These are phyloP conservation scores for Xanthia togata DNA, from an alignment of 2,888 invertebrate species.

Conservation along the genomic window DNA sequence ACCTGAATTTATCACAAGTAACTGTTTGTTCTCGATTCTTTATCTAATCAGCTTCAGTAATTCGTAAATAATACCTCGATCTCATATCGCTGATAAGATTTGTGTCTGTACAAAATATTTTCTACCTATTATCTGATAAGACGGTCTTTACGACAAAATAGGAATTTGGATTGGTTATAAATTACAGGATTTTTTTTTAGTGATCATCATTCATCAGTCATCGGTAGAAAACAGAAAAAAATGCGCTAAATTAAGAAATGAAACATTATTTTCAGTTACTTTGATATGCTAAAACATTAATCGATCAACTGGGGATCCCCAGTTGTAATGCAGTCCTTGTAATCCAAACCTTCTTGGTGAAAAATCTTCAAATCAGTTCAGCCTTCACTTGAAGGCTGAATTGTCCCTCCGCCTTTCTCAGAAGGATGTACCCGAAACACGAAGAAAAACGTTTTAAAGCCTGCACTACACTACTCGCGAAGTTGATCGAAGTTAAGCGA, in stretches of 20 bases:
- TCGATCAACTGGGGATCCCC: not conserved
- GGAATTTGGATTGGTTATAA: slow-evolving; percentile 43
- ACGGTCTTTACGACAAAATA: slow-evolving; percentile 19
- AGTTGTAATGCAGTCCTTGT: not conserved
- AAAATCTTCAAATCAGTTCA: not conserved
- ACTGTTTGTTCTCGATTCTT: slow-evolving; percentile 56
- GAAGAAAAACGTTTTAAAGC: not conserved
- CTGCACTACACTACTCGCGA: too few species aligned
- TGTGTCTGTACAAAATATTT: slow-evolving; percentile 59
- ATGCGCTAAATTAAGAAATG: too few species aligned
- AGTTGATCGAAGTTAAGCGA: too few species aligned
- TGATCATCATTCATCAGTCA: slow-evolving; percentile 12
- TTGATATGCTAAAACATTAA: not conserved
- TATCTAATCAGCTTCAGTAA: slow-evolving; percentile 60
- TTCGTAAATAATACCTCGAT: slow-evolving; percentile 66
- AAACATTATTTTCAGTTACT: not conserved
- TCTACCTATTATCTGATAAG: slow-evolving; percentile 57
- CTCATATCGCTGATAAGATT: slow-evolving; percentile 56
- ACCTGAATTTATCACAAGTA: slow-evolving; percentile 30
- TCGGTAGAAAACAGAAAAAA: slow-evolving; percentile 1
- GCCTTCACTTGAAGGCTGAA: too few species aligned
- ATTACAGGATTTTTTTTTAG: slow-evolving; percentile 20
- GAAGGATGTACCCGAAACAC: too few species aligned
- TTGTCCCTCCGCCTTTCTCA: too few species aligned
- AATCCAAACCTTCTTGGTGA: not conserved